Evolutionary conservation across 2,888 invertebrate species (phyloP).

Genomic region (Lasioglossum pauxillum): DNA sequence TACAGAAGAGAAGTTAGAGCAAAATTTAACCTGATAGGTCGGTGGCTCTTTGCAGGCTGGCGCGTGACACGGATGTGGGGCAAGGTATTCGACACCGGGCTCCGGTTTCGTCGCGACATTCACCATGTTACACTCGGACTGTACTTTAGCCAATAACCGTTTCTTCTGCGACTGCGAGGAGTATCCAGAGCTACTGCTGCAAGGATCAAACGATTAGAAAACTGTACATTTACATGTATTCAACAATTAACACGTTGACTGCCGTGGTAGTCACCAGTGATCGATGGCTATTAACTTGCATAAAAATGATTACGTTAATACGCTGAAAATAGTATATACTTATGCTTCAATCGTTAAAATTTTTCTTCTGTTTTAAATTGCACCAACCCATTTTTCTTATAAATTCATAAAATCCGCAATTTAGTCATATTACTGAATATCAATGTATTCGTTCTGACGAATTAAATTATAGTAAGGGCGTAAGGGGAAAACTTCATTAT

Average conservation of each 20-base stretch:
- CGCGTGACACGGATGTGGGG: conserved; percentile 84
- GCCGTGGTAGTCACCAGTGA: not conserved
- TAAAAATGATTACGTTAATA: not conserved
- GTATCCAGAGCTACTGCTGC: conserved; percentile 81
- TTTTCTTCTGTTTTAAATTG: too few species aligned
- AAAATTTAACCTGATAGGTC: conserved; percentile 81
- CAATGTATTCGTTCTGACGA: too few species aligned
- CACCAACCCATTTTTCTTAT: too few species aligned
- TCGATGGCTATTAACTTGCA: not conserved
- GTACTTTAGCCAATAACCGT: conserved; percentile 93
- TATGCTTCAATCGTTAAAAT: too few species aligned
- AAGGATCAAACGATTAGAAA: conserved; percentile 32
- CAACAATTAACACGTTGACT: not conserved
- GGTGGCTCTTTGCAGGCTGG: conserved; percentile 86
- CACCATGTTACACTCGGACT: conserved; percentile 89
- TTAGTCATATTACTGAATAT: too few species aligned
- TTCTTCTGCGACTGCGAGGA: conserved; percentile 94
- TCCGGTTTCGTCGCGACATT: conserved; percentile 88
- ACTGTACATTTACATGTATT: not conserved
- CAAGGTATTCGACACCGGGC: conserved; percentile 85
- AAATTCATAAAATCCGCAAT: too few species aligned
- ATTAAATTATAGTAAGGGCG: too few species aligned
- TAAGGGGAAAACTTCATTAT: too few species aligned
- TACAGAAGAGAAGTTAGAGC: conserved; percentile 7
- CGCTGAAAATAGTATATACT: too few species aligned